Base-by-base conservation (phyloP, 2,113 vertebrate genomes). In the Pterocles orientalis region DNA sequence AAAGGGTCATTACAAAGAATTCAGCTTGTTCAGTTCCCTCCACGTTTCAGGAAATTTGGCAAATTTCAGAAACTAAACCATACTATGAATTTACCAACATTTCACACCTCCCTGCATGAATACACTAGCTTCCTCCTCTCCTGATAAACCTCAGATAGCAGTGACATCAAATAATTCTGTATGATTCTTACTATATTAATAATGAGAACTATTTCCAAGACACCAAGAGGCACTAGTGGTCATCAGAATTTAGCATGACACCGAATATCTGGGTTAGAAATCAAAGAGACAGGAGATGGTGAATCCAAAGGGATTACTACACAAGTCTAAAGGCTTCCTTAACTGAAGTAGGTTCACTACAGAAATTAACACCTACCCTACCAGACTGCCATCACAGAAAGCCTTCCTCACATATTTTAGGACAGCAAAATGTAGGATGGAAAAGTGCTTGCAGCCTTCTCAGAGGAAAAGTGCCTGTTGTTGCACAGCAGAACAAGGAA, bases 171-270 rank as follows among this genome's bases (percentile, higher is more conserved):
- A 73, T 57, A 82, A 51, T 21, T 75, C 41, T 64, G 51, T 24
- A 50, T 21, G 25, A 80, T 33, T 79, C 62, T 82, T 80, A 26
- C 33, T 56, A 21, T 33, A 54, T 33, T 29, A 88, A 77, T 29
- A 79, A 82, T 2, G 76, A 92, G 43, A 94, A 86, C 56, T 60
- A 50, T 71, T 86, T 86, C 80, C 57, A 93, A 94, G 64, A 82
- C 65, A 81, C 5, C 13, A 92, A 88, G 80, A 95, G 80, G 80
- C 82, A 92, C 56, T 71, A 83, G 72, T 33, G 68, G 86, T 94
- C 75, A 94, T 75, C 68, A 92, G 29, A 82, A 94, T n/a, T 64
- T 45, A 79, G 39, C 56, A 76, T 4, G 5, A 75, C 81, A 72
- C 45, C 31, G 48, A 85, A 2, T 26, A 62, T 34, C 82, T 70